Evolutionary conservation across 2,113 vertebrate species (phyloP).

Genomic region (Hyaena hyaena): DNA sequence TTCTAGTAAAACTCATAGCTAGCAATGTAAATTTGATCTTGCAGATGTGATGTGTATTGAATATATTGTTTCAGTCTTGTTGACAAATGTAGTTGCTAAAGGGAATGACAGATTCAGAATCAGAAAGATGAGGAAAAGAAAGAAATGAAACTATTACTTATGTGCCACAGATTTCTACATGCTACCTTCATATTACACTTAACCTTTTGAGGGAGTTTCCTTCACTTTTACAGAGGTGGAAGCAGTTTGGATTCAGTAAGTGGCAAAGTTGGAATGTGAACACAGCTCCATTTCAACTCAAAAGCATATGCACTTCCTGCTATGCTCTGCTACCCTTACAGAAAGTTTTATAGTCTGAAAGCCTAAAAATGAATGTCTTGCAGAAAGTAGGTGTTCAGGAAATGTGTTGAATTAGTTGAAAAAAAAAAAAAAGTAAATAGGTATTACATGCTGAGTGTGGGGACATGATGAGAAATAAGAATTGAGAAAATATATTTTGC

Average conservation of each 20-base stretch:
- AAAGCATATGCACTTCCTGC: not conserved
- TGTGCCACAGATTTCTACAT: not conserved
- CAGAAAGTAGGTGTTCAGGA: not conserved
- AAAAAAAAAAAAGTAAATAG: slow-evolving; percentile 12
- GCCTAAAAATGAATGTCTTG: not conserved
- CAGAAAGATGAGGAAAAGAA: not conserved
- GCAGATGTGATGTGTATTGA: not conserved
- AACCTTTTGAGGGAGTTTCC: not conserved
- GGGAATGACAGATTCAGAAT: not conserved
- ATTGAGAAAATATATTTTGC: not conserved
- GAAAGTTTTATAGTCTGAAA: not conserved
- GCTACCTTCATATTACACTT: not conserved
- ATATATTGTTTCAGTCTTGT: not conserved
- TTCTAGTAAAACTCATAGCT: not conserved
- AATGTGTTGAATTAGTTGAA: not conserved
- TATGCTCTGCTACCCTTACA: not conserved
- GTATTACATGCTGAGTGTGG: not conserved
- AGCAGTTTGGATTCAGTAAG: slow-evolving; percentile 2
- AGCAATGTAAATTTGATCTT: not conserved
- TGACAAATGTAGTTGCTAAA: not conserved
- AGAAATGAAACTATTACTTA: not conserved
- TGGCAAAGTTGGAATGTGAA: not conserved
- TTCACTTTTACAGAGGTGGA: not conserved
- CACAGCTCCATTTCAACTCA: not conserved
- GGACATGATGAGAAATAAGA: not conserved